phyloP scores from a whole-genome alignment of 2,888 invertebrate species.

The Stenotaenia linearis region DNA sequence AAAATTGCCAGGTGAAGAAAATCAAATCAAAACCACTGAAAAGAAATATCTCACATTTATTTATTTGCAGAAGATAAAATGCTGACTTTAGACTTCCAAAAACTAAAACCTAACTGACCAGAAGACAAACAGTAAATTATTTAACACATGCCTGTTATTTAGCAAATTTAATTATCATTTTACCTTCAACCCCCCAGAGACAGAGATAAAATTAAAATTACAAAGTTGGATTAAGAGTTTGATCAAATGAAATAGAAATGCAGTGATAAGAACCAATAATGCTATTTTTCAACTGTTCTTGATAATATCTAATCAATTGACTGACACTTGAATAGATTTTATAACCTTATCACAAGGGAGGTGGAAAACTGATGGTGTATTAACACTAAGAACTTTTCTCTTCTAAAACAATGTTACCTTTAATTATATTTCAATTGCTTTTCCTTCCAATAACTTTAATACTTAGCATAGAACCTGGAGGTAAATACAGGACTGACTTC shows the following conservation, averaged over 20 bases:
- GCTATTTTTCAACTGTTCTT: neutral
- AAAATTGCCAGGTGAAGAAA: no score
- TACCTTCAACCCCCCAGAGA: no score
- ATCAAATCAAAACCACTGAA: no score
- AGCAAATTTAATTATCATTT: no score
- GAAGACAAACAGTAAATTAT: no score
- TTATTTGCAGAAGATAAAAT: no score
- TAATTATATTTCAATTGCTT: neutral
- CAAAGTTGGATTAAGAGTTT: neutral
- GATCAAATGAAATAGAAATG: neutral
- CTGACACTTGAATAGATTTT: neutral
- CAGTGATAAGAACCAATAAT: neutral
- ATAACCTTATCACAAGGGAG: neutral
- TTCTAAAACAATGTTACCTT: neutral
- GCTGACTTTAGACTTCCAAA: no score
- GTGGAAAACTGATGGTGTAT: neutral
- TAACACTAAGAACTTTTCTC: neutral
- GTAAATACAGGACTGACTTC: neutral
- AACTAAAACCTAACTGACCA: no score
- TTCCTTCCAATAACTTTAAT: neutral
- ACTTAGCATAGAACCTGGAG: neutral
- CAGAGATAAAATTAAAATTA: no score
- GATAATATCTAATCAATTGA: neutral
- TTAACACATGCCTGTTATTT: no score
- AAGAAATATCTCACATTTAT: no score